Percentiles rank a stretch among this genome's conserved stretches.
phyloP scores from a whole-genome alignment of 2,113 vertebrate species.

The Colinus virginianus region DNA sequence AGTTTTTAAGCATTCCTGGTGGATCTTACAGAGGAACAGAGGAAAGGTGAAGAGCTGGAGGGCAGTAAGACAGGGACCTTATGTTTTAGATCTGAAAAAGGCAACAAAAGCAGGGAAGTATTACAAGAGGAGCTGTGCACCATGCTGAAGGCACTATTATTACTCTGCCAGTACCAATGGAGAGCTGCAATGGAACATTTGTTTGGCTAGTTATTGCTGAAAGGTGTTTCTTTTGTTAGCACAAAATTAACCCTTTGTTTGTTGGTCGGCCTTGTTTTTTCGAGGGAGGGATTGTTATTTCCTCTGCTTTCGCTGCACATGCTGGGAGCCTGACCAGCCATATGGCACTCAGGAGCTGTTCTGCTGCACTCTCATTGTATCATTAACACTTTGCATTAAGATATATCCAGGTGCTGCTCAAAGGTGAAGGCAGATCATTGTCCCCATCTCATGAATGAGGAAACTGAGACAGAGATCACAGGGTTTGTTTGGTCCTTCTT shows the following conservation, averaged over 20 bases:
- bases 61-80: neutral
- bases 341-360: neutral
- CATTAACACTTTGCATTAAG: neutral
- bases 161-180: neutral
- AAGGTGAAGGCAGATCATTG: neutral
- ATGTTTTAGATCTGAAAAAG: neutral
- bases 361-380: neutral
- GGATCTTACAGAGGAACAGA: neutral
- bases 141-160: neutral
- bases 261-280: neutral
- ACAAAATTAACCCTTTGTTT: neutral
- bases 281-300: neutral
- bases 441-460: constrained; percentile 35
- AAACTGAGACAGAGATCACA: neutral
- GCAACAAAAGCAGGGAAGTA: accelerated
- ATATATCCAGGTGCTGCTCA: constrained; percentile 14
- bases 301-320: neutral
- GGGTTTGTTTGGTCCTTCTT: neutral
- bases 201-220: neutral
- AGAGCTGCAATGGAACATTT: neutral
- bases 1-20: neutral
- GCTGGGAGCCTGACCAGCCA: constrained; percentile 12
- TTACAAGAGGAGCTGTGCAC: neutral
- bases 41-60: neutral
- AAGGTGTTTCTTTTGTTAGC: neutral